These are phyloP conservation scores for Poeciliopsis occidentalis DNA, from an alignment of 2,113 vertebrate genomes.

Conservation along the genomic window DNA sequence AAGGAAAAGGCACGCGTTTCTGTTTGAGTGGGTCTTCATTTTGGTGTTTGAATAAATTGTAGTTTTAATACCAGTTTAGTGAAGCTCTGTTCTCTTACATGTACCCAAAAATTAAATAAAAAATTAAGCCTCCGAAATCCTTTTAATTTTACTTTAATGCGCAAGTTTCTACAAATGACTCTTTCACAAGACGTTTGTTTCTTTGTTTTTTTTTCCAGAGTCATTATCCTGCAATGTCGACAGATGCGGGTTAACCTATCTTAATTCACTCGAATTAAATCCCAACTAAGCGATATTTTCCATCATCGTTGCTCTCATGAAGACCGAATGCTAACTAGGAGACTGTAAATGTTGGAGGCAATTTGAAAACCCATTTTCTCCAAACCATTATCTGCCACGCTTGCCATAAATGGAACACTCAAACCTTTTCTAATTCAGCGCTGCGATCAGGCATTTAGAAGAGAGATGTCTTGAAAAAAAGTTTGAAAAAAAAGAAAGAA, in stretches of 20 bases:
- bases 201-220: background rate
- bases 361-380: slow-evolving; percentile 75
- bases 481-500: slow-evolving; percentile 6
- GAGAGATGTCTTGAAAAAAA: slow-evolving; percentile 44
- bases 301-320: slow-evolving; percentile 39
- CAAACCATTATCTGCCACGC: slow-evolving; percentile 62
- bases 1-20: slow-evolving; percentile 19
- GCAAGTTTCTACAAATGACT: background rate
- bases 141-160: too few relatives aligned
- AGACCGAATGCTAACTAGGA: slow-evolving; percentile 55
- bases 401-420: slow-evolving; percentile 57
- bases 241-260: slow-evolving; percentile 27
- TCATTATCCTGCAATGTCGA: background rate
- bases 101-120: background rate
- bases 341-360: slow-evolving; percentile 63
- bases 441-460: slow-evolving; percentile 59
- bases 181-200: slow-evolving; percentile 3
- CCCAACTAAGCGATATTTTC: slow-evolving; percentile 30
- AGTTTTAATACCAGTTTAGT: slow-evolving; percentile 42
- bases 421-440: slow-evolving; percentile 58
- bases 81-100: slow-evolving; percentile 11
- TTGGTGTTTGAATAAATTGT: slow-evolving; percentile 24
- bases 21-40: slow-evolving; percentile 25
- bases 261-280: slow-evolving; percentile 9
- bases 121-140: background rate